Base-by-base conservation (phyloP, 2,888 invertebrate species). In the Hydropsyche betteni region DNA sequence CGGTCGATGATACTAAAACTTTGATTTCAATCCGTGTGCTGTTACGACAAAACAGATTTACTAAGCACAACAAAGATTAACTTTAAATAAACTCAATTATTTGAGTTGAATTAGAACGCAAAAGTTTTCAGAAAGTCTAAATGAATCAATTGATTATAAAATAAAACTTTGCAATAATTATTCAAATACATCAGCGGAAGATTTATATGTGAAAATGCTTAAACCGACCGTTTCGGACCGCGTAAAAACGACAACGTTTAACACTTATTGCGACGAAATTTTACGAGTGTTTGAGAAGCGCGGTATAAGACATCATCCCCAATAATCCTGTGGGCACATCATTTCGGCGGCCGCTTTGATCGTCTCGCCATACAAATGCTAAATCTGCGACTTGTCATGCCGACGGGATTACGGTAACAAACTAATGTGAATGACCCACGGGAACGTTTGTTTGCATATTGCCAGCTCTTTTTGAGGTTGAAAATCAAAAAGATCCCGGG, bases 271-370 rank as follows among this genome's bases (percentile, higher is more conserved):
- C n/a, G 55, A 7, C 55, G 55, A 16, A 14, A 55, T 6, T 36
- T 64, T 12, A 34, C 36, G 52, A 52, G 12, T 16, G 8, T 70
- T 53, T 36, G 52, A 70, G 70, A 70, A 70, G 12, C 16, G 8
- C 53, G 12, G 52, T 14, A n/a, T n/a, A 51, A 38, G 24, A 34
- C 24, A 61, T 72, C 61, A 72, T 72, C 72, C 72, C 58, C 38
- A 61, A 51, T 74, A 72, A 69, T 74, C 76, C 69, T 38, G 38
- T 74, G 52, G 72, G 61, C 38, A 36, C 69, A 64, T 68, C 44
- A 68, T n/a, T n/a, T 14, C 74, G 74, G 12, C 61, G 74, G 64
- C 33, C 75, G 38, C 72, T 79, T 79, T 77, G 77, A 76, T 79
- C 76, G 75, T 69, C 69, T 24, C 76, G 10, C 75, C 78, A 75